Conservation (phyloP, 2,888 invertebrate species). For the Tachina fera region DNA sequence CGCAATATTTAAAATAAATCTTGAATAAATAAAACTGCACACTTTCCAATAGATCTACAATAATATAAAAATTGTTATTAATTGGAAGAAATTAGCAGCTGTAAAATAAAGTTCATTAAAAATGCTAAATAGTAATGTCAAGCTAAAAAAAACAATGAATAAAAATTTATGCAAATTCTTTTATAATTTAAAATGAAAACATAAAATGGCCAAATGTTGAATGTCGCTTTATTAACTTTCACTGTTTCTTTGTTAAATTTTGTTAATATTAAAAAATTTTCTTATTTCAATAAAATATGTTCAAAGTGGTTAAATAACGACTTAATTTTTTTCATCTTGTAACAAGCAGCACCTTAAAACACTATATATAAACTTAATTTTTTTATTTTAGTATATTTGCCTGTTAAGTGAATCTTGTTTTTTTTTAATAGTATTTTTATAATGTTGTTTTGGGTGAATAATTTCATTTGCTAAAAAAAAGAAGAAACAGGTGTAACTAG, state of each 20-base stretch:
- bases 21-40: neutral
- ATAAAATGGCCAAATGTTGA: neutral
- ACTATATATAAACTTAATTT: neutral
- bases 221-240: slow-evolving; percentile 35
- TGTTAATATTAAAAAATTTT: neutral
- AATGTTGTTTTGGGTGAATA: neutral
- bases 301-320: slow-evolving; percentile 32
- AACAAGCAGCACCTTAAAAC: neutral
- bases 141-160: neutral
- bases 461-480: slow-evolving; percentile 30
- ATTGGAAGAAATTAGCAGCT: too few species aligned
- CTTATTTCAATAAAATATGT: neutral
- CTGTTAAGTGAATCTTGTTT: slow-evolving; percentile 26
- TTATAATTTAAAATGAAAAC: slow-evolving; percentile 5
- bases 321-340: neutral
- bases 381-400: neutral
- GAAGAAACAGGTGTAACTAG: slow-evolving; percentile 70
- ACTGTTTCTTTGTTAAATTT: neutral
- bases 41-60: neutral
- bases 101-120: neutral
- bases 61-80: neutral
- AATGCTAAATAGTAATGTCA: neutral
- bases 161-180: slow-evolving; percentile 15
- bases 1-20: neutral
- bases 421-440: slow-evolving; percentile 4